These are phyloP conservation scores for Xiphophorus maculatus DNA, from an alignment of 2,113 vertebrate species.

Conservation along the genomic window DNA sequence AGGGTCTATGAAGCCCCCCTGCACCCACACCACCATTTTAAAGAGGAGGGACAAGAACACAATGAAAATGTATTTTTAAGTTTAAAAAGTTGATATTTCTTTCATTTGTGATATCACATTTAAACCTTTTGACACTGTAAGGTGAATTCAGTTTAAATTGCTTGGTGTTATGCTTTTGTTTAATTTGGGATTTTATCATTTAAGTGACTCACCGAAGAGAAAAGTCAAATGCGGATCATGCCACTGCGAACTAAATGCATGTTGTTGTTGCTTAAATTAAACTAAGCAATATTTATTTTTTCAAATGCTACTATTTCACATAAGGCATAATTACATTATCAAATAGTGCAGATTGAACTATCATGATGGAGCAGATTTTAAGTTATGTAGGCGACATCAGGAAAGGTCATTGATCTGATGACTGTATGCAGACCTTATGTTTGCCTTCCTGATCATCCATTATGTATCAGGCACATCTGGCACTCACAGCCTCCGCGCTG, in stretches of 20 bases:
- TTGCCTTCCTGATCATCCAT: constrained; percentile 61
- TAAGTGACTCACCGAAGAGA: no score
- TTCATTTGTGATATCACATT: background rate
- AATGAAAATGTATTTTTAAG: background rate
- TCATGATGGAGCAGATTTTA: background rate
- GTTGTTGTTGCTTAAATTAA: background rate
- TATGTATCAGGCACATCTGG: constrained; percentile 72
- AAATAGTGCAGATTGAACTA: background rate
- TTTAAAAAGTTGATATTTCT: background rate
- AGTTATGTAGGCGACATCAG: constrained; percentile 14
- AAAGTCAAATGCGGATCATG: background rate
- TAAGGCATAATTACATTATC: background rate
- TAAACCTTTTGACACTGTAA: background rate
- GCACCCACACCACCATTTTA: constrained; percentile 43
- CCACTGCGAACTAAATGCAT: background rate
- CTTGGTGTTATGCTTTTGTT: background rate
- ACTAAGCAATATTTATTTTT: background rate
- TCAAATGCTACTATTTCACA: background rate
- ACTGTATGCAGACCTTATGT: constrained; percentile 37
- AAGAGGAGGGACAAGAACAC: background rate
- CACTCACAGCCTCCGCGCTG: constrained; percentile 29
- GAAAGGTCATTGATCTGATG: constrained; percentile 3
- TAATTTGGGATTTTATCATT: background rate
- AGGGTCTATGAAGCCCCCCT: constrained; percentile 56
- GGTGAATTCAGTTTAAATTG: background rate